Base-by-base conservation (phyloP, 2,113 vertebrate species). In the Meriones unguiculatus region DNA sequence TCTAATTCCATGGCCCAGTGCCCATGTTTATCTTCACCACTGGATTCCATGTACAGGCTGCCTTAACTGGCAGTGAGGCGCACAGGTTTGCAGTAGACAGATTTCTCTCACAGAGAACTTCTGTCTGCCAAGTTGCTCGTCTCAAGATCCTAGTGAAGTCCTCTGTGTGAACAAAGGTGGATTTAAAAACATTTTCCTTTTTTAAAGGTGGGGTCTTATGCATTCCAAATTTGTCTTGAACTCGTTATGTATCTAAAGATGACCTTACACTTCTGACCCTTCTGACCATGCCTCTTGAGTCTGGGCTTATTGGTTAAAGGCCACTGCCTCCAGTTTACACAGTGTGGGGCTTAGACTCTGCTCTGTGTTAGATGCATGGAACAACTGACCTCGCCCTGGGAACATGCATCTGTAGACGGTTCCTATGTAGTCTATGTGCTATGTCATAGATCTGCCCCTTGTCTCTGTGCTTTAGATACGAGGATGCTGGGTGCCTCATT, bases 1-100 rank as follows among this genome's bases (percentile, higher is more conserved):
- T 52, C 22, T 50, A 38, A 41, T 70, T 82, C 73, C 24, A 0
- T 35, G n/a, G 20, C 8, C 25, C 24, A 3, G 30, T 25, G 32
- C 28, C 24, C 4, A 0, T 2, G 0, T 92, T 87, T 87, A n/a
- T 18, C 38, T 65, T 28, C 4, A 70, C 17, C 2, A 11, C 52
- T n/a, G 2, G 32, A 85, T 62, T 35, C 30, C 5, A 24, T 8
- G 1, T 5, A 0, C 11, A 41, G 2, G 3, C 2, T 32, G 5
- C 84, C 52, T 75, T 30, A 12, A 10, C 22, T 67, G 67, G 30
- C 50, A 65, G 8, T 30, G 69, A 94, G 80, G 77, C 54, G 20
- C 2, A 20, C 10, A 64, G 32, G 25, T 41, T n/a, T 10, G 2
- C 28, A 38, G 57, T 62, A 28, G 7, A 12, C 75, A 50, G 9